Conservation (phyloP, 2,888 invertebrate species). For the Lasioglossum malachurum region DNA sequence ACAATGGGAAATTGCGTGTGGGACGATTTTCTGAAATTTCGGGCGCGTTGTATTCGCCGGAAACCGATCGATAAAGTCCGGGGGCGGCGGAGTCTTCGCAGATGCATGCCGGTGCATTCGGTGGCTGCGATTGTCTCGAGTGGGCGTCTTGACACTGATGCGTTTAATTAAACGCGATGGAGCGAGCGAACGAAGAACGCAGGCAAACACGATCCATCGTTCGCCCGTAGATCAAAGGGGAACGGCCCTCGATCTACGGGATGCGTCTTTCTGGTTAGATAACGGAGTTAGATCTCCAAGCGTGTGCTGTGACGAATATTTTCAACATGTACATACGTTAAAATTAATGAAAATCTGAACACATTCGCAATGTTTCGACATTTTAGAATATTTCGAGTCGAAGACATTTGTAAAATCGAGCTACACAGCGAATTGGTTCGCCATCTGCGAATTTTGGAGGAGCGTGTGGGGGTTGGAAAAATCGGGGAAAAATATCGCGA, state of each 20-base stretch:
- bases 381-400: background rate
- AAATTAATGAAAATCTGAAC: background rate
- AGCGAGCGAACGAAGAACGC: slow-evolving; percentile 23
- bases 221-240: background rate
- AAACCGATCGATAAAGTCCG: slow-evolving; percentile 4
- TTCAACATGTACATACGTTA: background rate
- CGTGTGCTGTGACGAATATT: background rate
- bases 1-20: background rate
- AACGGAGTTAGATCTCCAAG: background rate
- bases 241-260: background rate
- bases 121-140: slow-evolving; percentile 51
- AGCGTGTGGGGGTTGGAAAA: background rate
- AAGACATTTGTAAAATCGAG: background rate
- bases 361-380: background rate
- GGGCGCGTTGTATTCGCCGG: background rate
- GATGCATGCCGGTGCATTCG: slow-evolving; percentile 43
- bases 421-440: background rate
- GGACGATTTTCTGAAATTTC: background rate
- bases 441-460: background rate
- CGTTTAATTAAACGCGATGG: slow-evolving; percentile 62
- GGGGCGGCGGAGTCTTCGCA: background rate
- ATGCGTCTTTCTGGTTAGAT: background rate
- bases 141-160: slow-evolving; percentile 59
- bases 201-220: background rate
- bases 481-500: background rate